These are phyloP conservation scores for Talpa occidentalis DNA, from an alignment of 2,113 vertebrate genomes.

Conservation along the genomic window DNA sequence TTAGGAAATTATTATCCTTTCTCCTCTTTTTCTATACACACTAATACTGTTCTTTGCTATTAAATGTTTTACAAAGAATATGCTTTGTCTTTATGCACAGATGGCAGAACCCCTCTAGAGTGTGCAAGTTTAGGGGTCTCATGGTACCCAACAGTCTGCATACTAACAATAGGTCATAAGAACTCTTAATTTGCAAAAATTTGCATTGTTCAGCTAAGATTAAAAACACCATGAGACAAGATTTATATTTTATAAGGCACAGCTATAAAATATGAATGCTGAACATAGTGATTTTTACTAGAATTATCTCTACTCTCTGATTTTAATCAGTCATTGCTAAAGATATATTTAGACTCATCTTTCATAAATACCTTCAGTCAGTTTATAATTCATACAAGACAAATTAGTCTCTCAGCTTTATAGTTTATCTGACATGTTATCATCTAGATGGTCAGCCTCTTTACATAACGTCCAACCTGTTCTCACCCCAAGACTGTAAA, in stretches of 20 bases:
- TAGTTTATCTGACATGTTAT: not conserved
- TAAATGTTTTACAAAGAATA: too few relatives aligned
- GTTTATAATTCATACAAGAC: not conserved
- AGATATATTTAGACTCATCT: not conserved
- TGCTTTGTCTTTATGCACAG: too few relatives aligned
- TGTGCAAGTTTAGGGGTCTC: too few relatives aligned
- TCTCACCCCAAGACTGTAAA: not conserved
- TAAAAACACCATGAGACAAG: not conserved
- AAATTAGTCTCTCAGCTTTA: not conserved
- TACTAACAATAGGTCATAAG: not conserved
- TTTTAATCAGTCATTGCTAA: not conserved
- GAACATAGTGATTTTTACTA: not conserved
- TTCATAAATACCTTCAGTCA: constrained; percentile 27
- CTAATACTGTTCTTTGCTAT: too few relatives aligned
- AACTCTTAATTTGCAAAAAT: not conserved
- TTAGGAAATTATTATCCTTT: too few relatives aligned
- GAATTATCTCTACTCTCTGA: constrained; percentile 21
- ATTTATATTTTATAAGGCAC: not conserved
- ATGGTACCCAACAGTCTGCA: too few relatives aligned
- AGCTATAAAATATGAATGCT: not conserved
- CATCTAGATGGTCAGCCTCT: not conserved
- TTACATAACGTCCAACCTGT: not conserved
- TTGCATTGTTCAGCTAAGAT: not conserved
- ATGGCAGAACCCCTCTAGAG: too few relatives aligned
- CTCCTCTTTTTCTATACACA: too few relatives aligned